phyloP scores from a whole-genome alignment of 1,140 invertebrate genomes.

The Lutraria rhynchaena region DNA sequence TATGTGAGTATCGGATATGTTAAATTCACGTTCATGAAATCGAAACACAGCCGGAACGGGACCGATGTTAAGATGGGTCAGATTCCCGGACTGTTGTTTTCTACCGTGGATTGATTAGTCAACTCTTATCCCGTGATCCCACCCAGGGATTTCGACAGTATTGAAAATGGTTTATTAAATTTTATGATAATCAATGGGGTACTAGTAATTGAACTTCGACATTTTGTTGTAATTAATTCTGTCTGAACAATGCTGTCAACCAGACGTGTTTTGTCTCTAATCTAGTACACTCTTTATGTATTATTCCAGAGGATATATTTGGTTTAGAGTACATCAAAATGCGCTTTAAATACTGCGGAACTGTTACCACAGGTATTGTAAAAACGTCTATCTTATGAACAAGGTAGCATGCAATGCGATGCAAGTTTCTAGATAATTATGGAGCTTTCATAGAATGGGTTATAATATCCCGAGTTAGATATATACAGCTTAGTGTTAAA shows the following conservation, averaged over 20 bases:
- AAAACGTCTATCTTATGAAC: no score
- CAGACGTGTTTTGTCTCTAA: neutral
- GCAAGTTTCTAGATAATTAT: no score
- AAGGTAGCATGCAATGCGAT: no score
- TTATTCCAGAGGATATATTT: no score
- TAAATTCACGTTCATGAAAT: constrained; percentile 63
- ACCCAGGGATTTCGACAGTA: neutral
- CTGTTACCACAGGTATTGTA: no score
- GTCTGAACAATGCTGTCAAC: neutral
- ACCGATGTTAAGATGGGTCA: constrained; percentile 70
- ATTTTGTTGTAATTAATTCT: neutral
- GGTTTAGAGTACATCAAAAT: no score
- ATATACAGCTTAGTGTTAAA: no score
- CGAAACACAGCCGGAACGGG: constrained; percentile 66
- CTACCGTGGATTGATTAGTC: constrained; percentile 14
- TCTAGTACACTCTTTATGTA: no score
- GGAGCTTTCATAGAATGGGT: no score
- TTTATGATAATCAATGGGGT: neutral
- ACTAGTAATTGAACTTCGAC: neutral
- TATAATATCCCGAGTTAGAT: no score
- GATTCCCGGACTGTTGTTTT: constrained; percentile 68
- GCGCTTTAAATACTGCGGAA: no score
- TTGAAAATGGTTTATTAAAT: neutral
- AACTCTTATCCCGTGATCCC: neutral
- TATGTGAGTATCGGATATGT: constrained; percentile 53